phyloP scores from a whole-genome alignment of 2,113 vertebrate species.

The Sciurus niger region DNA sequence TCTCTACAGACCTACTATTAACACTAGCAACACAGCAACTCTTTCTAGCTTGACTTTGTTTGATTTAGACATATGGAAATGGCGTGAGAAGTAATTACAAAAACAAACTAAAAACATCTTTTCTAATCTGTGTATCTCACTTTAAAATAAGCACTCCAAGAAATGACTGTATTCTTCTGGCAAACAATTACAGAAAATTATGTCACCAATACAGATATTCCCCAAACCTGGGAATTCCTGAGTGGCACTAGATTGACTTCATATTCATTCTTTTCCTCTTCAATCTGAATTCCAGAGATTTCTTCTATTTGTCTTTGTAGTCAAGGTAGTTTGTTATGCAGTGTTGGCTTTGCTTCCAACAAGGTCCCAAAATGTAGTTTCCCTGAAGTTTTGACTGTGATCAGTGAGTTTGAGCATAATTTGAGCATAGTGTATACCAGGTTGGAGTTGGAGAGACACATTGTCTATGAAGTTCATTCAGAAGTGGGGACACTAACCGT shows the following conservation, averaged over 20 bases:
- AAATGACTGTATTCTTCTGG: not conserved
- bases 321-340: not conserved
- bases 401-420: no score
- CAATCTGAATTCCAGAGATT: not conserved
- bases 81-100: not conserved
- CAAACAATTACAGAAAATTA: not conserved
- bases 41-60: not conserved
- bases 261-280: not conserved
- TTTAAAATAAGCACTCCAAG: slow-evolving; percentile 4
- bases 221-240: not conserved
- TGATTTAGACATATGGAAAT: not conserved
- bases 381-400: no score
- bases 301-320: not conserved
- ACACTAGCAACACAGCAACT: not conserved
- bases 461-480: no score
- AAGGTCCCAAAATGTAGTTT: no score
- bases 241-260: not conserved
- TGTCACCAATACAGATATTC: not conserved
- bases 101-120: not conserved
- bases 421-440: no score
- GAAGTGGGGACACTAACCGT: no score
- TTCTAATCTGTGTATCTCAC: not conserved
- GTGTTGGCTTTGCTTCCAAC: no score
- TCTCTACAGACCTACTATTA: not conserved
- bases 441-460: no score